Evolutionary conservation across 2,888 invertebrate species (phyloP).

Genomic region (Acrobasis repandana): DNA sequence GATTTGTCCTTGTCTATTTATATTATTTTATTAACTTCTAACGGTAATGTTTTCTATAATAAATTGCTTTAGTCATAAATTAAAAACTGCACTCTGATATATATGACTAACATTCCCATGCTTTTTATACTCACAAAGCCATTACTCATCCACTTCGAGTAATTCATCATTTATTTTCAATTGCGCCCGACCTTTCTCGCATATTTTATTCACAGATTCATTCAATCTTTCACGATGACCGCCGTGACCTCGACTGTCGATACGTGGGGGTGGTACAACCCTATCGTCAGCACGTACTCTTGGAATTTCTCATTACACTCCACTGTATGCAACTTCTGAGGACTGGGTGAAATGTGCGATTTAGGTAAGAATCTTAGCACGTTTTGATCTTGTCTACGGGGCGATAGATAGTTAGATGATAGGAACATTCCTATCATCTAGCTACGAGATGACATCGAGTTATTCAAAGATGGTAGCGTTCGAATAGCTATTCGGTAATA

Average conservation of each 20-base stretch:
- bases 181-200: constrained; percentile 5
- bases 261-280: constrained; percentile 32
- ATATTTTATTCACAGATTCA: constrained; percentile 10
- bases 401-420: not conserved
- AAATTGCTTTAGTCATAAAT: too few relatives aligned
- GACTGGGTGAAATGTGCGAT: constrained; percentile 31
- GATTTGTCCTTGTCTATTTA: too few relatives aligned
- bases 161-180: constrained; percentile 23
- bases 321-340: constrained; percentile 49
- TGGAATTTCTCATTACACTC: constrained; percentile 72
- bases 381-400: not conserved
- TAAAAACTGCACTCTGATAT: not conserved
- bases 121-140: not conserved
- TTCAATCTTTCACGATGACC: constrained; percentile 9
- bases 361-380: constrained; percentile 21
- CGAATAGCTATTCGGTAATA: too few relatives aligned
- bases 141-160: not conserved
- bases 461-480: too few relatives aligned
- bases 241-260: constrained; percentile 24
- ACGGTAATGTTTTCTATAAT: too few relatives aligned
- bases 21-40: too few relatives aligned
- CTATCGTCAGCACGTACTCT: constrained; percentile 50
- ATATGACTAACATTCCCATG: not conserved
- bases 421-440: not conserved
- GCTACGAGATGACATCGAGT: too few relatives aligned